Conservation (phyloP, 2,797 vertebrate species). For the Notolabrus celidotus region DNA sequence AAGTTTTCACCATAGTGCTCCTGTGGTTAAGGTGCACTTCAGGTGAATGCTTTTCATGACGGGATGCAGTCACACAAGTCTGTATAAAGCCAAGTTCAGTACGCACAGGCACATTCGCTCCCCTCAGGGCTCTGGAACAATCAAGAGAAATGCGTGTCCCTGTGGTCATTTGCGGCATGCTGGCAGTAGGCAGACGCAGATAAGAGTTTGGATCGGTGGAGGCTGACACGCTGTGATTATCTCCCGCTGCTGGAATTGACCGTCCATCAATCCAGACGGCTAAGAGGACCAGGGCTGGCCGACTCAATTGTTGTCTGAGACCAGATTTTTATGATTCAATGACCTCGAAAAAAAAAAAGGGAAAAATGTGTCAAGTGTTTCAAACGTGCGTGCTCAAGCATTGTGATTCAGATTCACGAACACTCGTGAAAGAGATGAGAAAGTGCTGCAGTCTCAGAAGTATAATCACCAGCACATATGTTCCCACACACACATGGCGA, state of each 20-base stretch:
- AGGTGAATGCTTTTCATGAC: slow-evolving; percentile 43
- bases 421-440: slow-evolving; percentile 10
- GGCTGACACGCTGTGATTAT: slow-evolving; percentile 83
- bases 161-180: slow-evolving; percentile 76
- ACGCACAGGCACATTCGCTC: slow-evolving; percentile 27
- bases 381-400: slow-evolving; percentile 26
- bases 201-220: slow-evolving; percentile 83
- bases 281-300: slow-evolving; percentile 54
- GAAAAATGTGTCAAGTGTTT: slow-evolving; percentile 60
- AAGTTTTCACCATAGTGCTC: slow-evolving; percentile 32
- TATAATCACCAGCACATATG: slow-evolving; percentile 47
- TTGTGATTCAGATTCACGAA: slow-evolving; percentile 45
- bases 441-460: slow-evolving; percentile 23
- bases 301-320: slow-evolving; percentile 73
- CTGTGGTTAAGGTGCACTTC: slow-evolving; percentile 44
- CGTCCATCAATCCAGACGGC: slow-evolving; percentile 79
- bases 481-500: slow-evolving; percentile 18
- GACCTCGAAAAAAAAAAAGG: slow-evolving; percentile 56
- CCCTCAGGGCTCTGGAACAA: slow-evolving; percentile 67
- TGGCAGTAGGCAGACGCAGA: slow-evolving; percentile 79
- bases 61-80: slow-evolving; percentile 26
- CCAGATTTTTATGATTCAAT: slow-evolving; percentile 74
- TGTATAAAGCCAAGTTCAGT: slow-evolving; percentile 41
- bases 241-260: slow-evolving; percentile 78
- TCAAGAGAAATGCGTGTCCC: slow-evolving; percentile 74